Percentiles rank a stretch among this genome's conserved stretches.
These are phyloP conservation scores for Sebastes iracundus DNA, from an alignment of 2,797 vertebrate genomes.

Conservation along the genomic window DNA sequence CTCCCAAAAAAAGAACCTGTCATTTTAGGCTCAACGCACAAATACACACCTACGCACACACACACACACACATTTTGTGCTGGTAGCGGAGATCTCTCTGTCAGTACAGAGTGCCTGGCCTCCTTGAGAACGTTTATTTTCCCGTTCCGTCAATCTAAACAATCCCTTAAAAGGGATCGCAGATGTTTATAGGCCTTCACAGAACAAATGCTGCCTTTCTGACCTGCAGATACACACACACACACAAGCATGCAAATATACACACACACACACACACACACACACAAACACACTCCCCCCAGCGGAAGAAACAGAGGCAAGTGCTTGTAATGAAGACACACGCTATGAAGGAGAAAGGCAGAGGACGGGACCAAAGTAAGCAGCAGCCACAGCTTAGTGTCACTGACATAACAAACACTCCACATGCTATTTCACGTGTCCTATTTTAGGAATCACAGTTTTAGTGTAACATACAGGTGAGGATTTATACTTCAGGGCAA, in stretches of 20 bases:
- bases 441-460: constrained; percentile 1
- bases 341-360: constrained; percentile 18
- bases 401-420: constrained; percentile 52
- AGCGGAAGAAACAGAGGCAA: constrained; percentile 72
- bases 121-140: constrained; percentile 88
- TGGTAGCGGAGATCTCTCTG: constrained; percentile 75
- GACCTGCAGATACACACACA: constrained; percentile 59
- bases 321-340: constrained; percentile 72
- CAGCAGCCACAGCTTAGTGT: constrained; percentile 31
- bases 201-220: constrained; percentile 84
- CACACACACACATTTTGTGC: constrained; percentile 44
- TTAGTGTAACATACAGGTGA: constrained; percentile 8
- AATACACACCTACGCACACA: constrained; percentile 39
- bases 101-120: constrained; percentile 73
- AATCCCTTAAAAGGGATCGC: constrained; percentile 88
- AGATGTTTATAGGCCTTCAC: constrained; percentile 86
- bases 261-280: constrained; percentile 37
- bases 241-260: constrained; percentile 8
- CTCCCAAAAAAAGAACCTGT: constrained; percentile 68
- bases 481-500: not conserved
- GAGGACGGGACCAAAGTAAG: constrained; percentile 36
- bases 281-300: constrained; percentile 47
- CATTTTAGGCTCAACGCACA: constrained; percentile 62
- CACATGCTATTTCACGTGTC: constrained; percentile 6
- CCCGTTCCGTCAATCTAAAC: constrained; percentile 84